Base-by-base conservation (phyloP, 2,113 vertebrate genomes). In the Maccullochella peelii region DNA sequence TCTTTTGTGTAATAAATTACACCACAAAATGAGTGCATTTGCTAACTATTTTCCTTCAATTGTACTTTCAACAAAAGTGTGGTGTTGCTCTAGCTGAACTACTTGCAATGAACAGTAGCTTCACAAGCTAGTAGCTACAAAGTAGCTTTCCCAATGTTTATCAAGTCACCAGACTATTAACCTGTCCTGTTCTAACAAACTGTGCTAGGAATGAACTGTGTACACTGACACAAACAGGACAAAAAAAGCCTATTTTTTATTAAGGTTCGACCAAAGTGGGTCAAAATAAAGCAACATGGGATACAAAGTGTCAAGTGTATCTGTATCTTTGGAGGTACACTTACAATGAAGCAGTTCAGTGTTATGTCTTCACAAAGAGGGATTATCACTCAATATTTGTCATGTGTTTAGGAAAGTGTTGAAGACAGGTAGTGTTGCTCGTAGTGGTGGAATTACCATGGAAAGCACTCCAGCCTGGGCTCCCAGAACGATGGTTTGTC, bases 401-500 rank as follows among this genome's bases (percentile, higher is more conserved):
- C n/a, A 7, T 33, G 54, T 63, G 49, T 67, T 80, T 58, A 61
- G 8, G 62, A 69, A 78, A 33, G 79, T 78, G 66, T 36, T 76
- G 16, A 49, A 40, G 62, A 73, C 25, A 49, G 58, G 76, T 77
- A 73, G 71, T 40, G 12, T 49, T 67, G 49, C 52, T 67, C 57
- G 23, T 65, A 23, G 77, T 44, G 21, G 25, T 65, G 79, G 73
- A 84, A 82, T 85, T 89, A 83, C 58, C 40, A 57, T 69, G 72
- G 49, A 66, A 73, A 84, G 76, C 54, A 77, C 73, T 86, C 62
- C 44, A 77, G 83, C 77, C 84, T 74, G 77, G 23, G 55, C 62
- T 76, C 55, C 12, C 62, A 65, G 21, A 54, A 77, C 77, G 54
- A 68, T 23, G 18, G 38, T 73, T 79, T n/a, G 73, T 77, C 81